phyloP scores from a whole-genome alignment of 37 sponge, comb jelly and placozoan genomes.

The Aplysina aerophoba region DNA sequence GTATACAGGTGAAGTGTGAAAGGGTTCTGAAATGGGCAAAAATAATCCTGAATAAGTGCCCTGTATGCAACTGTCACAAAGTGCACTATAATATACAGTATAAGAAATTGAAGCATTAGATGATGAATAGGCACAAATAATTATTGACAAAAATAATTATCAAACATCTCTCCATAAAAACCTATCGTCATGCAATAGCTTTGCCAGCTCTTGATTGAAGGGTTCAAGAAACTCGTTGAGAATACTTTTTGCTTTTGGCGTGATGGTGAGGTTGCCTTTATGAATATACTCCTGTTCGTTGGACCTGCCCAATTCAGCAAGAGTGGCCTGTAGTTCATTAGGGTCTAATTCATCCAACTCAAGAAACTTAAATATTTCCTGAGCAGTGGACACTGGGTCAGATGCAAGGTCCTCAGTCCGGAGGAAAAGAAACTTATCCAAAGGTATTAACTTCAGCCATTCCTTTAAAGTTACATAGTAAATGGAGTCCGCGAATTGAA shows the following conservation, averaged over 20 bases:
- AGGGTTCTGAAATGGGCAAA: too few species aligned
- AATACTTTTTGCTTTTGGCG: background rate
- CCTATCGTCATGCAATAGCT: slow-evolving; percentile 34
- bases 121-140: background rate
- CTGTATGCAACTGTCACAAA: too few species aligned
- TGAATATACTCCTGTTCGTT: slow-evolving; percentile 3
- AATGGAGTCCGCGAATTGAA: background rate
- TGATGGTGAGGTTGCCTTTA: slow-evolving; percentile 22
- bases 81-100: too few species aligned
- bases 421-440: slow-evolving; percentile 44
- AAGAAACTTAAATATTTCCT: slow-evolving; percentile 4
- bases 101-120: too few species aligned
- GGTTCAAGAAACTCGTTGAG: slow-evolving; percentile 41
- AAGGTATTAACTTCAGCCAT: slow-evolving; percentile 51
- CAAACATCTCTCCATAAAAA: slow-evolving; percentile 37
- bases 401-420: slow-evolving; percentile 45
- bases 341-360: background rate
- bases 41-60: too few species aligned
- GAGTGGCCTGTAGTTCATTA: background rate
- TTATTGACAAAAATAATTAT: background rate
- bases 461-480: slow-evolving; percentile 38
- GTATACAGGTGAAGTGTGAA: too few species aligned
- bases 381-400: slow-evolving; percentile 7
- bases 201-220: slow-evolving; percentile 43
- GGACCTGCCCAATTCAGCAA: background rate